These are phyloP conservation scores for Agrotis segetum DNA, from an alignment of 2,888 invertebrate genomes.

Conservation along the genomic window DNA sequence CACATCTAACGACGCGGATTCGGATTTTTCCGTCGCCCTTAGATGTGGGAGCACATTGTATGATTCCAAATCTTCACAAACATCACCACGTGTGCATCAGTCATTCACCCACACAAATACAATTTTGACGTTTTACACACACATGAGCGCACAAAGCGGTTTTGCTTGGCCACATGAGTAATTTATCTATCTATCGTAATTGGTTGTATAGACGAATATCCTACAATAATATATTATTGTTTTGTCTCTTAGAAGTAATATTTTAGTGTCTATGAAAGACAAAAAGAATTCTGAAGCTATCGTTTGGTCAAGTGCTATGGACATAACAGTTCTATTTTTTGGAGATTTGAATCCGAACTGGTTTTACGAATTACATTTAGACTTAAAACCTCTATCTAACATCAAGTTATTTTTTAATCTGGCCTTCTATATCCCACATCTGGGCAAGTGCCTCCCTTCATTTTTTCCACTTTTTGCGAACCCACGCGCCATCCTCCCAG, in stretches of 20 bases:
- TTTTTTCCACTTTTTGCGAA: too few species aligned
- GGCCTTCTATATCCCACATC: too few species aligned
- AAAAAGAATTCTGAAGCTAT: background rate
- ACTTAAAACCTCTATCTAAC: background rate
- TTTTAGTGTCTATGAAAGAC: background rate
- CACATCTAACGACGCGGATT: too few species aligned
- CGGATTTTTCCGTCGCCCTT: too few species aligned
- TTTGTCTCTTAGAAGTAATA: slow-evolving; percentile 24
- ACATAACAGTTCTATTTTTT: slow-evolving; percentile 2
- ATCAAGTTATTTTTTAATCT: background rate
- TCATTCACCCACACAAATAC: slow-evolving; percentile 28
- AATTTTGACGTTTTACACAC: slow-evolving; percentile 19
- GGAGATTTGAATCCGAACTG: slow-evolving; percentile 8
- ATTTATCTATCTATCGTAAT: slow-evolving; percentile 55
- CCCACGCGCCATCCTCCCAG: too few species aligned
- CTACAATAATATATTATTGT: slow-evolving; percentile 41
- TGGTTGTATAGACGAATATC: slow-evolving; percentile 34
- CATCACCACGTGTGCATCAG: slow-evolving; percentile 37
- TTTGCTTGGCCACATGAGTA: slow-evolving; percentile 45
- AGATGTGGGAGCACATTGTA: too few species aligned
- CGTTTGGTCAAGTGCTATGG: slow-evolving; percentile 14
- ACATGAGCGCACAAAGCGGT: slow-evolving; percentile 33
- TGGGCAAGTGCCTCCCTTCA: too few species aligned
- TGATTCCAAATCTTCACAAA: slow-evolving; percentile 26
- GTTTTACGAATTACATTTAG: slow-evolving; percentile 8